phyloP scores from a whole-genome alignment of 2,888 invertebrate genomes.

The Orthonevra nobilis region DNA sequence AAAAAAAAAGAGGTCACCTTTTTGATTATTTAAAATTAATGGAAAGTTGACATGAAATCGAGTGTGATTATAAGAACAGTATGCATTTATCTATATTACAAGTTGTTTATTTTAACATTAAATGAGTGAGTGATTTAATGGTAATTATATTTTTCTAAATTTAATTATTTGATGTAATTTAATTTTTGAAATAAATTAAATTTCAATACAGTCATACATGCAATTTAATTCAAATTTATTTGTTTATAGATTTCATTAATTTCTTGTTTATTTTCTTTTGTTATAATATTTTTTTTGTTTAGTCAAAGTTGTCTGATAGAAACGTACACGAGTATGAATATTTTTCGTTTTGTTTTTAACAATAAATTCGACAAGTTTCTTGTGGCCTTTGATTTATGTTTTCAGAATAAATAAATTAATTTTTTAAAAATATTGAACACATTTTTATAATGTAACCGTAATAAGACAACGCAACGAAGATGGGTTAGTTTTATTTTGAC shows the following conservation, averaged over 20 bases:
- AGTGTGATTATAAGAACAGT: slow-evolving; percentile 12
- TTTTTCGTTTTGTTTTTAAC: slow-evolving; percentile 34
- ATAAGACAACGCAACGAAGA: no score
- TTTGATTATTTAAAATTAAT: slow-evolving; percentile 20
- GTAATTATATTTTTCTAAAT: slow-evolving; percentile 1
- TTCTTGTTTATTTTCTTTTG: neutral
- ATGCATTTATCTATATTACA: slow-evolving; percentile 30
- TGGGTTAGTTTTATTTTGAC: no score
- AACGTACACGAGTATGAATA: no score
- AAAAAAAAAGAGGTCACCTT: no score
- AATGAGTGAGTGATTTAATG: slow-evolving; percentile 26
- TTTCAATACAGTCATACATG: slow-evolving; percentile 19
- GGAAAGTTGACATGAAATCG: slow-evolving; percentile 14
- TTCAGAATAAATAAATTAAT: no score
- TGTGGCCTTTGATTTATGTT: no score
- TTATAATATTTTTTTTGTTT: slow-evolving; percentile 21
- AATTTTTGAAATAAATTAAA: slow-evolving; percentile 7
- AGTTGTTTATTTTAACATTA: neutral
- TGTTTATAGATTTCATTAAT: slow-evolving; percentile 20
- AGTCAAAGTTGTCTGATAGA: no score
- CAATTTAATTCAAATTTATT: slow-evolving; percentile 23
- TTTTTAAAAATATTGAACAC: no score
- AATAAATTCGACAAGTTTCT: slow-evolving; percentile 42
- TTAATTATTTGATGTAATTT: slow-evolving; percentile 10
- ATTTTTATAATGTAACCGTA: no score